A percentile compares a stretch with the other conserved stretches of the same genome.
These are phyloP conservation scores for Lutjanus erythropterus DNA, from an alignment of 2,113 vertebrate genomes.

Conservation along the genomic window DNA sequence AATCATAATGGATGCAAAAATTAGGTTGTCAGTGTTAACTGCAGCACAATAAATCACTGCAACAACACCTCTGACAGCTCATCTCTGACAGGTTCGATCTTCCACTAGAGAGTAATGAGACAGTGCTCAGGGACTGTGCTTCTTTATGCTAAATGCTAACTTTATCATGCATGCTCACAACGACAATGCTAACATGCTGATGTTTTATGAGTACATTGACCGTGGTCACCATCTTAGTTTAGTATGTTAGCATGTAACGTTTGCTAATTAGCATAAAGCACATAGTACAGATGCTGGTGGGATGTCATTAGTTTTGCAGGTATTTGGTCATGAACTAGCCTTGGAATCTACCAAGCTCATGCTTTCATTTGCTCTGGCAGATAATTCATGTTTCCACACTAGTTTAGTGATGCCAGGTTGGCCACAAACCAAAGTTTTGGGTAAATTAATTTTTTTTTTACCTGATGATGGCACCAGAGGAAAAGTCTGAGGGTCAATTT, in stretches of 20 bases:
- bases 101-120: conserved; percentile 14
- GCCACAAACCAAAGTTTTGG: not conserved
- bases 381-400: too few species aligned
- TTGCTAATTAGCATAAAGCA: not conserved
- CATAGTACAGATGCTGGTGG: not conserved
- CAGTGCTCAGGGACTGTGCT: fast-evolving
- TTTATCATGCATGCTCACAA: not conserved
- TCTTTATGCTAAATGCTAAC: not conserved
- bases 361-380: too few species aligned
- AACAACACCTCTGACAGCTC: conserved; percentile 19
- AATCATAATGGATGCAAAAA: conserved; percentile 32
- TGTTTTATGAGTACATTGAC: conserved; percentile 9
- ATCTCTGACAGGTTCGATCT: conserved; percentile 21
- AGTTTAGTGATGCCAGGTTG: too few species aligned
- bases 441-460: not conserved
- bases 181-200: not conserved
- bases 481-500: not conserved
- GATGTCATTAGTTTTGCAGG: not conserved
- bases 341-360: too few species aligned
- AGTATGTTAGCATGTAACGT: not conserved
- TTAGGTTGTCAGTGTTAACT: conserved; percentile 17
- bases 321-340: too few species aligned
- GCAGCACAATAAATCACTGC: conserved; percentile 38
- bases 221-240: not conserved
- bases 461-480: fast-evolving